A percentile compares a stretch with the other conserved stretches of the same genome.
Evolutionary conservation across 2,113 vertebrate genomes (phyloP).

Genomic region (Elachura formosa): DNA sequence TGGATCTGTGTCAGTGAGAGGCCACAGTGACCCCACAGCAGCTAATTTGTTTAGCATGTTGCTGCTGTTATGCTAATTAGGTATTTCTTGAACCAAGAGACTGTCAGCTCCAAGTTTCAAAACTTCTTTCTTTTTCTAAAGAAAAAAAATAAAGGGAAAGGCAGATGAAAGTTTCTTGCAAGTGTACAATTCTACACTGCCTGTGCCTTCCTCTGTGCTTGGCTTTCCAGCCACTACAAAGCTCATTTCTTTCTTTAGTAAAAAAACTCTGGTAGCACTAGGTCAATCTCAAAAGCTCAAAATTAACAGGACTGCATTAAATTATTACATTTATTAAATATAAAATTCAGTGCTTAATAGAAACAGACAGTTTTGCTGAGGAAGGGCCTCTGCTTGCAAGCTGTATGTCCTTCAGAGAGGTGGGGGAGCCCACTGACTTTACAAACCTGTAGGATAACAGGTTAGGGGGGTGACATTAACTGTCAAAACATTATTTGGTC

Average conservation of each 20-base stretch:
- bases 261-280: neutral
- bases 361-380: neutral
- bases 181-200: neutral
- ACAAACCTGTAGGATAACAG: neutral
- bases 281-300: neutral
- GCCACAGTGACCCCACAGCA: neutral
- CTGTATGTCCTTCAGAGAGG: neutral
- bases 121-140: neutral
- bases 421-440: neutral
- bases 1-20: constrained; percentile 35
- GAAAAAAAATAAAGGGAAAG: neutral
- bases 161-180: neutral
- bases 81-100: constrained; percentile 15
- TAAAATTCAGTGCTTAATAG: neutral
- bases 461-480: neutral
- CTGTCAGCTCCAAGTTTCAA: neutral
- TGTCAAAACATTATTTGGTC: neutral
- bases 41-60: constrained; percentile 32
- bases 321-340: no score
- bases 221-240: neutral
- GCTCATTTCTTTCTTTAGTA: neutral
- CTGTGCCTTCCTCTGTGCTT: neutral
- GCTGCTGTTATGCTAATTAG: constrained; percentile 40
- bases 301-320: neutral
- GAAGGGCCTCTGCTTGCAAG: neutral